A percentile compares a stretch with the other conserved stretches of the same genome.
Evolutionary conservation across 2,888 invertebrate genomes (phyloP).

Genomic region (Antitype chi): DNA sequence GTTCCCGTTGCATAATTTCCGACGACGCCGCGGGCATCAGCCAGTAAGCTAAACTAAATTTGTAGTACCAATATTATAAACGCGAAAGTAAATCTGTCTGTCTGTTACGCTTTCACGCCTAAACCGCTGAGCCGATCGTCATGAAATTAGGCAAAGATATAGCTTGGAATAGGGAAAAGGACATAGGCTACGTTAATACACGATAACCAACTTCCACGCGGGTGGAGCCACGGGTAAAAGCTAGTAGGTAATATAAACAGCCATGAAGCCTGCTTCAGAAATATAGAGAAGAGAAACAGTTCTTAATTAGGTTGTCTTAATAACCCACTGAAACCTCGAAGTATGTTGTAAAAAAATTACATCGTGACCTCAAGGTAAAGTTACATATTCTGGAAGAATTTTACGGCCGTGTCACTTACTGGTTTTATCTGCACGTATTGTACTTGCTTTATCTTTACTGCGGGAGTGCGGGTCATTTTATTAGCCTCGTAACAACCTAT

Average conservation of each 20-base stretch:
- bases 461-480: conserved; percentile 76
- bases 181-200: too few relatives aligned
- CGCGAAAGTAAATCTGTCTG: too few relatives aligned
- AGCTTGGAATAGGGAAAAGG: too few relatives aligned
- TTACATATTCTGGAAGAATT: conserved; percentile 64
- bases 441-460: conserved; percentile 73
- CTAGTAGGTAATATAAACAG: not conserved
- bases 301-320: conserved; percentile 8
- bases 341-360: conserved; percentile 29
- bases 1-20: too few relatives aligned
- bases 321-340: conserved; percentile 23
- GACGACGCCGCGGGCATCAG: too few relatives aligned
- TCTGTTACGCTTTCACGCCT: too few relatives aligned
- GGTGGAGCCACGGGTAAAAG: too few relatives aligned
- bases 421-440: conserved; percentile 69
- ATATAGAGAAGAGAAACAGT: not conserved
- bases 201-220: too few relatives aligned
- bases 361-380: conserved; percentile 52
- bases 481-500: conserved; percentile 71
- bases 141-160: too few relatives aligned
- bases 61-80: not conserved
- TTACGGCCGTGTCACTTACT: conserved; percentile 68
- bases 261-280: not conserved
- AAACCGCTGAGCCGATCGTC: too few relatives aligned
- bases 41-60: too few relatives aligned